phyloP scores from a whole-genome alignment of 2,113 vertebrate species.

The Cinclus mexicanus region DNA sequence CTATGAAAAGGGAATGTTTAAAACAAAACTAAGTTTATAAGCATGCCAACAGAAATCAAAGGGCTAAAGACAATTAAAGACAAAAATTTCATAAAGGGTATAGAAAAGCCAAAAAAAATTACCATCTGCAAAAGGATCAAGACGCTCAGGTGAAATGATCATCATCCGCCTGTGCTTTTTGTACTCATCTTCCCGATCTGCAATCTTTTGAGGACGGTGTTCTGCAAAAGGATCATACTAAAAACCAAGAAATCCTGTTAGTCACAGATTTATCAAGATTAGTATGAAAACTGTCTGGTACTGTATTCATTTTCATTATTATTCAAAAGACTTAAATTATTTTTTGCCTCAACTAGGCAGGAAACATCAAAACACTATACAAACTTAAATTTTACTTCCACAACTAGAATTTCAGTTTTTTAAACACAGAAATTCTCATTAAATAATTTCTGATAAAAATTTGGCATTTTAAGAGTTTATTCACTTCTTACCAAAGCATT shows the following conservation, averaged over 20 bases:
- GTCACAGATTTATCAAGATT: background rate
- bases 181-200: conserved; percentile 96
- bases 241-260: background rate
- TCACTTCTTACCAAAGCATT: background rate
- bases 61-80: conserved; percentile 79
- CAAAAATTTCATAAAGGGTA: conserved; percentile 68
- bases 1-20: conserved; percentile 74
- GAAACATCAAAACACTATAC: background rate
- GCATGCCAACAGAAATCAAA: conserved; percentile 84
- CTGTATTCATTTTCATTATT: background rate
- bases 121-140: conserved; percentile 99
- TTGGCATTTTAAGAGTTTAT: background rate
- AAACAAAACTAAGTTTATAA: conserved; percentile 78
- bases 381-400: background rate
- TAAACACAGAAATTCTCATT: background rate
- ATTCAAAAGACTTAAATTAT: background rate
- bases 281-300: background rate
- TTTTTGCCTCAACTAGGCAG: background rate
- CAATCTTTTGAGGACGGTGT: conserved; percentile 93
- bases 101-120: conserved; percentile 81
- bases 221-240: conserved; percentile 99
- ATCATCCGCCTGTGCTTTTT: conserved; percentile 94
- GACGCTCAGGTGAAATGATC: conserved; percentile 99
- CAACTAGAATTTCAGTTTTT: background rate
- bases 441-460: background rate